A percentile compares a stretch with the other conserved stretches of the same genome.
Evolutionary conservation across 1,140 invertebrate species (phyloP).

Genomic region (Nephotettix cincticeps): DNA sequence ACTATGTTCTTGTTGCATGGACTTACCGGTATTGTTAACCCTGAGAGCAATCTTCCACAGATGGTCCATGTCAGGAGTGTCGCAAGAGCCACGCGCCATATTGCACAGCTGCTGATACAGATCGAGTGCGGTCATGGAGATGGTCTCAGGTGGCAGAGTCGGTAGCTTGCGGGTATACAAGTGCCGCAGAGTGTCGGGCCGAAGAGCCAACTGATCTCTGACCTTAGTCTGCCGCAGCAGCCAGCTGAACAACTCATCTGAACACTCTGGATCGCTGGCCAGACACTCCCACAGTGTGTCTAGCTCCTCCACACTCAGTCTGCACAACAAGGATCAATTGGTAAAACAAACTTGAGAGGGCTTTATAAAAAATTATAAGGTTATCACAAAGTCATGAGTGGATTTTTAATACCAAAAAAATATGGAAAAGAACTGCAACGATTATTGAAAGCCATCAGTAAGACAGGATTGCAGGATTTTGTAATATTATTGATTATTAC

Average conservation of each 20-base stretch:
- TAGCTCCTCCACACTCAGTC: constrained; percentile 83
- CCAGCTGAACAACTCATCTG: constrained; percentile 92
- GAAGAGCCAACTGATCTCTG: constrained; percentile 87
- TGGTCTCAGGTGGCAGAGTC: constrained; percentile 79
- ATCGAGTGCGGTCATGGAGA: constrained; percentile 88
- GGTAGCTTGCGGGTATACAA: constrained; percentile 89
- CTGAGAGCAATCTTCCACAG: constrained; percentile 90
- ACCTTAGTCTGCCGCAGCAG: constrained; percentile 84
- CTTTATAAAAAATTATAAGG: no score
- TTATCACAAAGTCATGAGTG: no score
- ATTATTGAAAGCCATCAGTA: no score
- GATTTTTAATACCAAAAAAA: no score
- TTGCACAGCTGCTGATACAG: constrained; percentile 90
- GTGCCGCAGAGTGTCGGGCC: constrained; percentile 76
- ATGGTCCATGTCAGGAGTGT: constrained; percentile 83
- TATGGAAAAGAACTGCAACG: no score
- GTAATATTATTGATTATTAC: no score
- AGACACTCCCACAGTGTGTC: constrained; percentile 89
- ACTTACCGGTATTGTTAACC: constrained; percentile 76
- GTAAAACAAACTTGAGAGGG: no score
- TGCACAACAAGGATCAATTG: no score
- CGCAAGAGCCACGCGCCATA: constrained; percentile 67
- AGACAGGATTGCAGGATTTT: no score
- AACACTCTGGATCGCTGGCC: constrained; percentile 76
- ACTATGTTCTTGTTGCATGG: no score